Base-by-base conservation (phyloP, 2,113 vertebrate species). In the Austrofundulus limnaeus region DNA sequence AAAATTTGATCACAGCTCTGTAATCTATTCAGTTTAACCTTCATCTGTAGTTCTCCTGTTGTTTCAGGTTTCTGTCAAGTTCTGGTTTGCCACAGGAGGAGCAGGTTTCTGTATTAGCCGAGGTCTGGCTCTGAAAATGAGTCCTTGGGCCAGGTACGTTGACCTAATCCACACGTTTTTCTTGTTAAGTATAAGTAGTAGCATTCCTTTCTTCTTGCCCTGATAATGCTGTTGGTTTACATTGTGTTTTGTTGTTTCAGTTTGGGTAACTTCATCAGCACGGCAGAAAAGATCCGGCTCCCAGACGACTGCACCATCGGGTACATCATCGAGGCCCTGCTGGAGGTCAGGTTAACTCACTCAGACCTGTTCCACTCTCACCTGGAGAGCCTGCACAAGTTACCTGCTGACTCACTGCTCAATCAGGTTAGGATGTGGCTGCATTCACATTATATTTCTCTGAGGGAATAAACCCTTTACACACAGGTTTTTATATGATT, bases 1-100 rank as follows among this genome's bases (percentile, higher is more conserved):
- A 8, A 2, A 9, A 9, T 34, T 5, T 10, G 31, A 34, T 5
- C 31, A 34, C 31, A 34, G 10, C 6, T 34, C 31, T 34, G 31
- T 9, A 34, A 9, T 34, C 5, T 34, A 9, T 34, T 34, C 31
- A 34, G 31, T 34, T 34, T 34, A 9, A 34, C n/a, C n/a, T n/a
- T n/a, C n/a, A n/a, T n/a, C n/a, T n/a, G 31, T 19, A 4, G 31
- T 20, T 16, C 21, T 42, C 2, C 1, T 71, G 17, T 69, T 16
- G 43, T 70, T 84, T 65, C 80, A 96, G 94, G 85, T 90, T 13
- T 94, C 94, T 0, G 92, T 95, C 72, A 96, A 95, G 87, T 99
- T 99, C 91, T 99, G 96, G 97, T 99, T 99, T 34, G 97, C 96
- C 23, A 99, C 97, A 0, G 97, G 96, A 2, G 97, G 97, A 65